Base-by-base conservation (phyloP, 2,888 invertebrate genomes). In the Monopis laevigella region DNA sequence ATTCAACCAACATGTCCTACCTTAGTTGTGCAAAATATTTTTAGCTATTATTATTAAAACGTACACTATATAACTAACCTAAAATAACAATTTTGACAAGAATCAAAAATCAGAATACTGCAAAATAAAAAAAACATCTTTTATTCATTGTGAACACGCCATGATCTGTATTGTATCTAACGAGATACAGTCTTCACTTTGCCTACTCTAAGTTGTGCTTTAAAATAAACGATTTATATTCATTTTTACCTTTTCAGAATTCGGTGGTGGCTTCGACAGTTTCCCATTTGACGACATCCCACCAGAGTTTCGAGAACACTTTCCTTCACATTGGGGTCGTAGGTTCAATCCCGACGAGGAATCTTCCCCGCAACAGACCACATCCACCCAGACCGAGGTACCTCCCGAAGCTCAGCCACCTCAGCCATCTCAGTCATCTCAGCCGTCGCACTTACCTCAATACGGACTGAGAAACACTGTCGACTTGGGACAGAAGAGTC, bases 401-500 rank as follows among this genome's bases (percentile, higher is more conserved):
- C 51, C 54, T 6, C 32, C 30, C 48, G 51, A 48, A 38, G 51
- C 39, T 44, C 51, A 24, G 43, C 54, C 69, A 54, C 56, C 67
- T 65, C 29, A 51, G 12, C 54, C 69, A 54, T 56, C 67, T 66
- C 30, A 50, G 12, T 46, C 56, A 40, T 56, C 60, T 42, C 59
- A 61, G 18, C 50, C 58, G 16, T 14, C 26, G 19, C 16, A 10
- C 29, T 55, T 88, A 8, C 84, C 86, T 38, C 88, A 88, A 51
- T 86, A 88, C 82, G 87, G 87, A 3, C 62, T 88, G 45, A 84
- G 91, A 48, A 92, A 92, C 58, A 92, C 92, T 14, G 88, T 90
- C 45, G 91, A 92, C 60, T 85, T 92, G 58, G 90, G 90, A 39
- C 88, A 89, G 49, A 85, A 84, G 56, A 82, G 81, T 51, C 74